Percentiles rank a stretch among this genome's conserved stretches.
These are phyloP conservation scores for Eulemur rufifrons DNA, from an alignment of 2,113 vertebrate genomes.

Conservation along the genomic window DNA sequence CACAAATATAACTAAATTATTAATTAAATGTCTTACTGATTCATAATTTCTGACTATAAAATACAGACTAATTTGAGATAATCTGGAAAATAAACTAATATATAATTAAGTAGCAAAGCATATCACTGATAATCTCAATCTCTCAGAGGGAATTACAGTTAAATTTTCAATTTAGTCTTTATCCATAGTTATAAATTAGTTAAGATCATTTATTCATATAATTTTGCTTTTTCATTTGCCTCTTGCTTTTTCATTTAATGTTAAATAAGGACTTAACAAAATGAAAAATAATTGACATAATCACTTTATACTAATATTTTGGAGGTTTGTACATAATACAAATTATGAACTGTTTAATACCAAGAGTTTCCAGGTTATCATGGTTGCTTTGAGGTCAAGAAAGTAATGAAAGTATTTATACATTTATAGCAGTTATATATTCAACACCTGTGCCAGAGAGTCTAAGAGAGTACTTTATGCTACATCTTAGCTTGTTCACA, in stretches of 20 bases:
- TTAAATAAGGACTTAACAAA: constrained; percentile 6
- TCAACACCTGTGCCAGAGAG: background rate
- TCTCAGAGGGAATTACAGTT: background rate
- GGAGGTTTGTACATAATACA: background rate
- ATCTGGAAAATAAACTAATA: background rate
- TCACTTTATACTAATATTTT: background rate
- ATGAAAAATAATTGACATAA: background rate
- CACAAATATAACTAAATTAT: background rate
- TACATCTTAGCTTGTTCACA: background rate
- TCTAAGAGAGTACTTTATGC: background rate
- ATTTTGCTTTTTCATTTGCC: background rate
- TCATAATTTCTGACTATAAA: constrained; percentile 21
- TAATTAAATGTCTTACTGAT: constrained; percentile 7
- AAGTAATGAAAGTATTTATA: background rate
- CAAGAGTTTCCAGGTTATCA: background rate
- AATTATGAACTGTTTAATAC: background rate
- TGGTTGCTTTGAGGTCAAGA: background rate
- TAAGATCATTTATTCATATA: background rate
- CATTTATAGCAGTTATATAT: background rate
- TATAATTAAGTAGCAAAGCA: background rate
- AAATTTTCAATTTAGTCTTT: background rate
- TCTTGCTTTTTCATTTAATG: background rate
- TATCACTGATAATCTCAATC: background rate
- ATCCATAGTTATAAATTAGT: background rate
- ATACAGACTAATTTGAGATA: background rate